Conservation (phyloP, 2,888 invertebrate species). For the Polydrusus cervinus region DNA sequence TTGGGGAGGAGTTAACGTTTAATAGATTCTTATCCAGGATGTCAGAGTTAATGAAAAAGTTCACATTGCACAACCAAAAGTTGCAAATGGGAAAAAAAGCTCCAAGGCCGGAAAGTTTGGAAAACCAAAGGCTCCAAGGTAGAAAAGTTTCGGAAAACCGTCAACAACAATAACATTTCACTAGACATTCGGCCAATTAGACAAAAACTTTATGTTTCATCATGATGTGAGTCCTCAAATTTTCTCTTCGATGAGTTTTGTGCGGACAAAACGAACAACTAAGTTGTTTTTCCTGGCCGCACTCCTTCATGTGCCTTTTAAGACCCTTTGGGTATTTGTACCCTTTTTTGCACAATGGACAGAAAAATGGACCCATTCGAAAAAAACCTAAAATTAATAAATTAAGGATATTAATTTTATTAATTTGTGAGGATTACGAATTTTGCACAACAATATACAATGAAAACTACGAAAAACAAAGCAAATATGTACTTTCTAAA, state of each 20-base stretch:
- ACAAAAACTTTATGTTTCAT: slow-evolving; percentile 46
- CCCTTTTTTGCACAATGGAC: slow-evolving; percentile 55
- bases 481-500: background rate
- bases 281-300: slow-evolving; percentile 60
- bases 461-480: background rate
- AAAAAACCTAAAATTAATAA: slow-evolving; percentile 19
- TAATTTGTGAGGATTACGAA: background rate
- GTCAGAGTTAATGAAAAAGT: too few species aligned
- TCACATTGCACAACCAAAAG: too few species aligned
- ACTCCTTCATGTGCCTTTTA: slow-evolving; percentile 58
- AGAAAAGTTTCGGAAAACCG: background rate
- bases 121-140: too few species aligned
- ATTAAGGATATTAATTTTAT: too few species aligned
- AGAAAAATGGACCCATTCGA: slow-evolving; percentile 32
- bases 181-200: too few species aligned
- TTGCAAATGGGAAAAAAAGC: too few species aligned
- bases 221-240: slow-evolving; percentile 58
- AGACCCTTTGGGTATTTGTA: slow-evolving; percentile 59
- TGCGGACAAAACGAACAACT: slow-evolving; percentile 59
- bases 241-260: slow-evolving; percentile 59
- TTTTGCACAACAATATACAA: background rate
- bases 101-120: too few species aligned
- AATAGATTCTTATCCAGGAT: too few species aligned
- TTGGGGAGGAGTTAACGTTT: too few species aligned
- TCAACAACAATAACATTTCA: background rate